phyloP scores from a whole-genome alignment of 2,888 invertebrate species.

The Dasypolia templi region DNA sequence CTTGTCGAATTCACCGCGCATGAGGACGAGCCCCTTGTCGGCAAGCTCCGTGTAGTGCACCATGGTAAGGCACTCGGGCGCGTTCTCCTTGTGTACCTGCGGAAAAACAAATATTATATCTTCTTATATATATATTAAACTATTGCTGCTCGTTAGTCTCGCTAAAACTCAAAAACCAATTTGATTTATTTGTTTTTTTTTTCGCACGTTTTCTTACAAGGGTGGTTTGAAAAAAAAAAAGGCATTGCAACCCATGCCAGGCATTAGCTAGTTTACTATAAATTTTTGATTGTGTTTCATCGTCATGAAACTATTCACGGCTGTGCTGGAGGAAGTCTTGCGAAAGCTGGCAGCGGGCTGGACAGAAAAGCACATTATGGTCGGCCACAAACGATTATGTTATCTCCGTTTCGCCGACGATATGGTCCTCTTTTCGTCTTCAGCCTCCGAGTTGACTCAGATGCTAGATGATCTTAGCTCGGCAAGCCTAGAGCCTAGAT shows the following conservation, averaged over 20 bases:
- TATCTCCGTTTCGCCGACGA: not conserved
- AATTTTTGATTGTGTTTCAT: no score
- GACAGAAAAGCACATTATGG: not conserved
- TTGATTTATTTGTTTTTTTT: no score
- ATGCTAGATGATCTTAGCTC: not conserved
- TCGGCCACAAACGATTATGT: not conserved
- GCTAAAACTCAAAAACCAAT: no score
- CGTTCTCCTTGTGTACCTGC: constrained; percentile 95
- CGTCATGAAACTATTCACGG: not conserved
- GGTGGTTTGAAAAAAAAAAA: no score
- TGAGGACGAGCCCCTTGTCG: constrained; percentile 94
- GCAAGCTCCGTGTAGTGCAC: constrained; percentile 94
- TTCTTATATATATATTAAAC: no score
- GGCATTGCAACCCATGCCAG: no score
- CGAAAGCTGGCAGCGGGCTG: not conserved
- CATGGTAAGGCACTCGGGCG: constrained; percentile 96
- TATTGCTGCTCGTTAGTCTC: no score
- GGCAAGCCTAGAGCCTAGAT: not conserved
- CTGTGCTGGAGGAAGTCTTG: not conserved
- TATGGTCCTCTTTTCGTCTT: not conserved
- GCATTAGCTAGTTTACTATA: no score
- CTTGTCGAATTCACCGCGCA: constrained; percentile 96
- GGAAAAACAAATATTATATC: constrained; percentile 3
- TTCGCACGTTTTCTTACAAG: no score
- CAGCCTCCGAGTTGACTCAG: not conserved